These are phyloP conservation scores for Heliconius sara DNA, from an alignment of 2,888 invertebrate species.

Conservation along the genomic window DNA sequence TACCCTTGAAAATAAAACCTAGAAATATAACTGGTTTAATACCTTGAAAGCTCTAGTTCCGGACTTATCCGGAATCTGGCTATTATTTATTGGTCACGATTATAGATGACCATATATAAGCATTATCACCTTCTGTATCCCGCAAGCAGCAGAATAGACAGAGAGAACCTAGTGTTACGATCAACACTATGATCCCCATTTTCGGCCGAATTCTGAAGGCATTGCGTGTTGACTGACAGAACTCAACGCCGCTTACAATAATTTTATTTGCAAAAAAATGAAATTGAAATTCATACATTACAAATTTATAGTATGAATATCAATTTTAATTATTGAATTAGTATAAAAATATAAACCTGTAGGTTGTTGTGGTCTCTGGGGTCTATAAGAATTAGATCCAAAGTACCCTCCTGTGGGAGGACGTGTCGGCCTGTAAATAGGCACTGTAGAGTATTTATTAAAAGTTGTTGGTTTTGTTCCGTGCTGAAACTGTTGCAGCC, in stretches of 20 bases:
- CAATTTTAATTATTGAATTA: not conserved
- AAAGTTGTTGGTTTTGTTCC: not conserved
- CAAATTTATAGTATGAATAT: not conserved
- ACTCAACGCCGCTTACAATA: no score
- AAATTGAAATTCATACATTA: no score
- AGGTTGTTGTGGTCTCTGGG: conserved; percentile 62
- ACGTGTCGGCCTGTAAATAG: conserved; percentile 50
- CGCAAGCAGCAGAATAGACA: no score
- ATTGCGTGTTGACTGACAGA: no score
- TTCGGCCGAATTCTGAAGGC: no score
- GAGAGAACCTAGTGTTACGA: no score
- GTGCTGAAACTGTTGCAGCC: conserved; percentile 13
- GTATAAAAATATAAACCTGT: conserved; percentile 59
- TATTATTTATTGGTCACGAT: not conserved
- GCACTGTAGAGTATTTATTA: conserved; percentile 33
- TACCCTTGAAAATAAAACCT: conserved; percentile 26
- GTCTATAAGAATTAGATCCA: conserved; percentile 64
- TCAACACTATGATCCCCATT: no score
- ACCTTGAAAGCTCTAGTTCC: conserved; percentile 41
- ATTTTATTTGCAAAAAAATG: not conserved
- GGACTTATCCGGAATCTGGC: conserved; percentile 8
- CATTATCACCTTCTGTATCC: no score
- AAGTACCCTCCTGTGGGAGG: conserved; percentile 70
- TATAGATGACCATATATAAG: not conserved
- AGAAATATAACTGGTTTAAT: conserved; percentile 3